A percentile compares a stretch with the other conserved stretches of the same genome.
These are phyloP conservation scores for Lucilia cuprina DNA, from an alignment of 1,140 invertebrate genomes.

Conservation along the genomic window DNA sequence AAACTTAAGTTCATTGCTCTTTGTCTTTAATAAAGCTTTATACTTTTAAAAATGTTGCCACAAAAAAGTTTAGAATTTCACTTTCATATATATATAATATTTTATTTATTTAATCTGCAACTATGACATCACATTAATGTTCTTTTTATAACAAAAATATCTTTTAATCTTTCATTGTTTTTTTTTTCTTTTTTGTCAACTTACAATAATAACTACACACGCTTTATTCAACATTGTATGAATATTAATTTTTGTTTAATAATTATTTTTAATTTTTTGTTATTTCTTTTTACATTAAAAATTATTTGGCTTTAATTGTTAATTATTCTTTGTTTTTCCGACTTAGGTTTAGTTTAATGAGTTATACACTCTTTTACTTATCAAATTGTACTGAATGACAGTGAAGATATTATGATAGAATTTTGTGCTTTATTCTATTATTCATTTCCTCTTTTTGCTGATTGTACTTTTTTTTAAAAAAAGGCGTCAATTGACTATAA, in stretches of 20 bases:
- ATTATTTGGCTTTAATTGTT: not conserved
- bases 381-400: not conserved
- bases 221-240: not conserved
- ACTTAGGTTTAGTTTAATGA: not conserved
- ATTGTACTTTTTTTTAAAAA: not conserved
- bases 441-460: not conserved
- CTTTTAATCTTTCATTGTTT: not conserved
- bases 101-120: not conserved
- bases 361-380: not conserved
- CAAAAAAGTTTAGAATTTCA: not conserved
- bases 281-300: not conserved
- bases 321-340: not conserved
- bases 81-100: not conserved
- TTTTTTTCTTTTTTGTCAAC: not conserved
- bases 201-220: not conserved
- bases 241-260: slow-evolving; percentile 13
- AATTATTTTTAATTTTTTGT: not conserved
- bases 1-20: too few relatives aligned
- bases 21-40: too few relatives aligned
- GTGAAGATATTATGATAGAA: not conserved
- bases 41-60: too few relatives aligned
- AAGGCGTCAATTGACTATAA: not conserved
- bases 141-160: not conserved
- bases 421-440: not conserved
- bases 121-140: not conserved